These are phyloP conservation scores for Idaea aversata DNA, from an alignment of 2,888 invertebrate genomes.

Conservation along the genomic window DNA sequence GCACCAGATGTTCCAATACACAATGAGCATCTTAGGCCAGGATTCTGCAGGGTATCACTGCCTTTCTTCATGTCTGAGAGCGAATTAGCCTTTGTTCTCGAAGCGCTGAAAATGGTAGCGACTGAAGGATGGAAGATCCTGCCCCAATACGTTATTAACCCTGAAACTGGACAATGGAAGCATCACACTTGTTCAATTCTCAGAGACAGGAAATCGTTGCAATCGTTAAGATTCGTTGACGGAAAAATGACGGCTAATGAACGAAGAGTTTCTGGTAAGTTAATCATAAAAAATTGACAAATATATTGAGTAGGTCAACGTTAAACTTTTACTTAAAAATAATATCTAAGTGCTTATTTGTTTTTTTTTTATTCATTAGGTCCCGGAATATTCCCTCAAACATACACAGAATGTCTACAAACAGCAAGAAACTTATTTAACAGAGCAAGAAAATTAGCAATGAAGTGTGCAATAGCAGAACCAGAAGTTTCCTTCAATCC, in stretches of 20 bases:
- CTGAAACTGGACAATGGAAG: slow-evolving; percentile 94
- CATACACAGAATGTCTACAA: slow-evolving; percentile 87
- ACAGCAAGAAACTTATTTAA: slow-evolving; percentile 89
- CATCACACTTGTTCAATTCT: slow-evolving; percentile 89
- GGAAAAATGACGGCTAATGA: slow-evolving; percentile 89
- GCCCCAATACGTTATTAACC: slow-evolving; percentile 92
- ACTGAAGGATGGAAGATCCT: slow-evolving; percentile 94
- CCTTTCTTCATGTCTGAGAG: slow-evolving; percentile 91
- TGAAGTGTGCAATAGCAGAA: slow-evolving; percentile 86
- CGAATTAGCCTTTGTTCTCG: slow-evolving; percentile 89
- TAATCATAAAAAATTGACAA: neutral
- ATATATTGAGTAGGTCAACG: neutral
- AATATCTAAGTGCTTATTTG: slow-evolving; percentile 8
- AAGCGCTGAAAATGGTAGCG: slow-evolving; percentile 92
- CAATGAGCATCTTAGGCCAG: slow-evolving; percentile 89
- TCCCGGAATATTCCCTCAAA: slow-evolving; percentile 86
- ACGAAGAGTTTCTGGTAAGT: slow-evolving; percentile 82
- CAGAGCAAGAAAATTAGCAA: slow-evolving; percentile 87
- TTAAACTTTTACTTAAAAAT: neutral
- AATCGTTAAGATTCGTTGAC: slow-evolving; percentile 86
- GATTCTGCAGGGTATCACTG: slow-evolving; percentile 91
- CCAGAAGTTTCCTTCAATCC: slow-evolving; percentile 86
- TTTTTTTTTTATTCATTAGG: slow-evolving; percentile 56
- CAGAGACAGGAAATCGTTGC: slow-evolving; percentile 91
- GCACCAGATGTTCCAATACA: slow-evolving; percentile 67